These are phyloP conservation scores for Aphelenchoides besseyi DNA, from an alignment of 1,140 invertebrate species.

Conservation along the genomic window DNA sequence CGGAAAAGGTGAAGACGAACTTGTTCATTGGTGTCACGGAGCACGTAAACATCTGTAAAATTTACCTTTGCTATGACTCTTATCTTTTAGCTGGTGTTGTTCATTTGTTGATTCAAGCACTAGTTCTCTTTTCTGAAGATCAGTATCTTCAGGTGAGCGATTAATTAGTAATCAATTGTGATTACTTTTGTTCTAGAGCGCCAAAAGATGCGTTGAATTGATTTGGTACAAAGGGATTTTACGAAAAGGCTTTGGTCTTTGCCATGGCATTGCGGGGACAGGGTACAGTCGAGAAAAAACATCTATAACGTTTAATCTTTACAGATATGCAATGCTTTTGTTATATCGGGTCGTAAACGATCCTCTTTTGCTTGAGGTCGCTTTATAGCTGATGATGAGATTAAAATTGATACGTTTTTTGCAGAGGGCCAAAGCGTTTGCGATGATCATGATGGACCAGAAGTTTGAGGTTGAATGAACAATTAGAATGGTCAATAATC, in stretches of 20 bases:
- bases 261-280: slow-evolving; percentile 87
- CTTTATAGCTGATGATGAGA: too few relatives aligned
- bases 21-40: slow-evolving; percentile 93
- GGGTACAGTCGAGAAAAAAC: too few relatives aligned
- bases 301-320: too few relatives aligned
- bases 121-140: slow-evolving; percentile 72
- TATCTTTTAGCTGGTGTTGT: slow-evolving; percentile 82
- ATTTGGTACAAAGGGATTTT: slow-evolving; percentile 76
- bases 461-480: slow-evolving; percentile 26
- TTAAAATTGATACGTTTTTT: too few relatives aligned
- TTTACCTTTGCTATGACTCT: too few relatives aligned
- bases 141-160: slow-evolving; percentile 70
- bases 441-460: slow-evolving; percentile 71
- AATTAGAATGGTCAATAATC: neutral
- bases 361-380: slow-evolving; percentile 69
- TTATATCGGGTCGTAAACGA: slow-evolving; percentile 73
- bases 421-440: slow-evolving; percentile 74
- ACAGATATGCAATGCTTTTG: slow-evolving; percentile 74
- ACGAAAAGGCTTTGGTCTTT: slow-evolving; percentile 82
- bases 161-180: slow-evolving; percentile 19
- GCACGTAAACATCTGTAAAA: too few relatives aligned
- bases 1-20: slow-evolving; percentile 67
- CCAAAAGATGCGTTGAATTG: slow-evolving; percentile 35
- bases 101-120: slow-evolving; percentile 73
- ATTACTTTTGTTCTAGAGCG: too few relatives aligned